phyloP scores from a whole-genome alignment of 2,797 vertebrate species.

The Pseudochirops corinnae region DNA sequence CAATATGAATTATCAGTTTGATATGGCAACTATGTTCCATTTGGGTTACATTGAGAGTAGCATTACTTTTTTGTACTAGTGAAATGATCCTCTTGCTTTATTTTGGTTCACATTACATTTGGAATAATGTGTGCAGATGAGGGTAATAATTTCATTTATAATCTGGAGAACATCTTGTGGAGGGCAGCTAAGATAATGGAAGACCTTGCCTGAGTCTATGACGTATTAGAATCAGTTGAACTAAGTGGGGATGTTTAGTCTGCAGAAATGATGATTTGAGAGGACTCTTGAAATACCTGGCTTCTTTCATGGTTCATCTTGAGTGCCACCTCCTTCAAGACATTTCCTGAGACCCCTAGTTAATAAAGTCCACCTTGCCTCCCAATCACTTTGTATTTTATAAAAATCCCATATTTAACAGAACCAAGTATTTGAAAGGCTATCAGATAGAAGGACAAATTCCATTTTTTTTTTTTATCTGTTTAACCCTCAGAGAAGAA shows the following conservation, averaged over 20 bases:
- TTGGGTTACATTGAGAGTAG: neutral
- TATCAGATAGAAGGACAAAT: too few species aligned
- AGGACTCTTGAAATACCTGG: neutral
- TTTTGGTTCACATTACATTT: neutral
- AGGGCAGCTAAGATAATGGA: neutral
- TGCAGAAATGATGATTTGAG: neutral
- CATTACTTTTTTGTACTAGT: neutral
- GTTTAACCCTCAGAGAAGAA: too few species aligned
- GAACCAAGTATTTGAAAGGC: too few species aligned
- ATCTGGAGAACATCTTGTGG: neutral
- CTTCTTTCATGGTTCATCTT: neutral
- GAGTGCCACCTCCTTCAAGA: neutral
- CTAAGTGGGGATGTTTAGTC: neutral
- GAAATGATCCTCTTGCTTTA: neutral
- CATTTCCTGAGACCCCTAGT: neutral
- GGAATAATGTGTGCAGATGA: neutral
- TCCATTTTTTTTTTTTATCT: too few species aligned
- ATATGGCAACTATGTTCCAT: neutral
- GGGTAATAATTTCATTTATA: neutral
- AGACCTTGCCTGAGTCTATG: neutral
- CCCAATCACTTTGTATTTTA: neutral
- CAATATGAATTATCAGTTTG: neutral
- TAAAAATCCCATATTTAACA: too few species aligned
- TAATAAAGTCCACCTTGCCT: neutral
- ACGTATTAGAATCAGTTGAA: neutral